Evolutionary conservation across 2,888 invertebrate species (phyloP), one percentile per base, ranked within the genome.

Genomic region (Cryptocephalus moraei): DNA sequence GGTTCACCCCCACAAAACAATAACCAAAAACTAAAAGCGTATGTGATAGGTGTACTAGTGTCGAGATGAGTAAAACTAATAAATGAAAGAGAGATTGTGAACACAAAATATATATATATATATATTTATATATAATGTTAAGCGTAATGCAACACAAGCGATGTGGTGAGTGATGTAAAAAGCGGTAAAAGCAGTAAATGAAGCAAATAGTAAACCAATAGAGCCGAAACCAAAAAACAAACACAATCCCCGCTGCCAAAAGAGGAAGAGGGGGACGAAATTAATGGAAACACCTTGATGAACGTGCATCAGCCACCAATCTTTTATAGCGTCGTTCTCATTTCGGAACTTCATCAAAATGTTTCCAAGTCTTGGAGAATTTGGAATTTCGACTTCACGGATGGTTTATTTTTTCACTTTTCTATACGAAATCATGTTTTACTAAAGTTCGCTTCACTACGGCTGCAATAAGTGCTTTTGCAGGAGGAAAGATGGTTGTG

Each of bases 201-300:
- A 61, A 60, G 56, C 57, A 54, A 59, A 42, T 42, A 32, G 45
- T 44, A 53, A 56, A 55, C 54, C 50, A 58, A 56, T 50, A 63
- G 60, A 62, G 62, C 62, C 62, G 57, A 56, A 62, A 63, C 59
- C 62, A 64, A 63, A 51, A 42, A 62, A 63, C 61, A 67, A 65
- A 64, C 65, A 65, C 62, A 66, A 64, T 66, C 67, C 69, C 69
- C 66, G 69, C 68, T 68, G 53, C 64, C 62, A 22, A 22, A 22
- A 22, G 3, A 56, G 61, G 60, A 59, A 58, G 58, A 59, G 61
- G 58, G 63, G 62, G 60, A 62, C 56, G 11, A 42, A 42, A 22
- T 22, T 2, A 58, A 66, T 69, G 74, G 74, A 75, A 74, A 73
- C 73, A 73, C 73, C 72, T 74, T 74, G 74, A 73, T 73, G 58